Evolutionary conservation across 2,797 vertebrate genomes (phyloP).

Genomic region (Setipinna tenuifilis): DNA sequence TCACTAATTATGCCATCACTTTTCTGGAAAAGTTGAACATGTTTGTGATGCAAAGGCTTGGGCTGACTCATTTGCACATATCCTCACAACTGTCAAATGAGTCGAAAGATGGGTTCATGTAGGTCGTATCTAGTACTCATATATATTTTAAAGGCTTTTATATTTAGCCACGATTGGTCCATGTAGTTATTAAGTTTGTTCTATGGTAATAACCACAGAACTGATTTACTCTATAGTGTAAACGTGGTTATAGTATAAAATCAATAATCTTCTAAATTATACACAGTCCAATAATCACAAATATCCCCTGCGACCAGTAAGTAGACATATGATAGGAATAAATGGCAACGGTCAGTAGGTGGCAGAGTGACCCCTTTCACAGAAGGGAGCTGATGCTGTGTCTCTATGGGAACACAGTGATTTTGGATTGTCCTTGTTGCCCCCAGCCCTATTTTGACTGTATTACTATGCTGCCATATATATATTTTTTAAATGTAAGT

Average conservation of each 20-base stretch:
- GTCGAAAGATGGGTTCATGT: no score
- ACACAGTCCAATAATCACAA: not conserved
- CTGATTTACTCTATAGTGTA: not conserved
- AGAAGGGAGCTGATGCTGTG: not conserved
- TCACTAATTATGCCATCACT: no score
- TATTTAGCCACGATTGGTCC: not conserved
- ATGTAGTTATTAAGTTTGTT: not conserved
- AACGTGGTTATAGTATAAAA: not conserved
- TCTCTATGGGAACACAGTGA: not conserved
- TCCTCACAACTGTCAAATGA: not conserved
- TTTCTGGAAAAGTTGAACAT: no score
- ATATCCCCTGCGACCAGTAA: not conserved
- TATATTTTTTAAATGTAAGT: not conserved
- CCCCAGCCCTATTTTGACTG: not conserved
- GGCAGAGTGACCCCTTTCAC: not conserved
- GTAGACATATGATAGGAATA: no score
- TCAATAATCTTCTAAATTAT: not conserved
- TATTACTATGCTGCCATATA: not conserved
- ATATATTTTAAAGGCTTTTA: not conserved
- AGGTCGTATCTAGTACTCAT: not conserved
- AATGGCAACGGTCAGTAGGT: conserved; percentile 12
- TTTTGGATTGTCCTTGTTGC: not conserved
- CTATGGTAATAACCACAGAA: not conserved
- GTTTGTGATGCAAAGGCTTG: no score
- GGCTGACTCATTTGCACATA: not conserved